Conservation (phyloP, 2,113 vertebrate species). For the Tragulus kanchil region DNA sequence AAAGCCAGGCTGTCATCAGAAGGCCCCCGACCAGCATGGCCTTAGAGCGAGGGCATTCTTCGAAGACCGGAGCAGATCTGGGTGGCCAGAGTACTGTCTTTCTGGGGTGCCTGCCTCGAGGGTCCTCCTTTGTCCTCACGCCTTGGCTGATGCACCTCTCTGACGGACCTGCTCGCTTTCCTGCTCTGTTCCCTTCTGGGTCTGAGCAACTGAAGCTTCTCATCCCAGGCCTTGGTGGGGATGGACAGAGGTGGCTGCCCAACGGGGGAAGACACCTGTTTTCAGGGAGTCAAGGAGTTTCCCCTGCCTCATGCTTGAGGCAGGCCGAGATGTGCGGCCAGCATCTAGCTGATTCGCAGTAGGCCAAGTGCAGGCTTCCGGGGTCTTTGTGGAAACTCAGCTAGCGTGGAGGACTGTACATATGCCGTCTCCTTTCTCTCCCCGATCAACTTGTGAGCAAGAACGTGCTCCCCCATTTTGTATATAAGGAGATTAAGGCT, state of each 20-base stretch:
- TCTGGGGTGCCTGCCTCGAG: neutral
- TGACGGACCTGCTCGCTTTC: neutral
- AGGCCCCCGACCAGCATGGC: neutral
- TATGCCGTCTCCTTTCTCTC: neutral
- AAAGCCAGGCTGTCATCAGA: neutral
- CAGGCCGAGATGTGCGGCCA: neutral
- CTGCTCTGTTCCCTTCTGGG: neutral
- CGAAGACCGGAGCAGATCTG: neutral
- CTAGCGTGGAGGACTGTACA: rapidly evolving
- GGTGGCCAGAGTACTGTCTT: neutral
- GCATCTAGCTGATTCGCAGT: neutral
- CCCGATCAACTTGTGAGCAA: neutral
- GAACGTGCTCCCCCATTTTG: neutral
- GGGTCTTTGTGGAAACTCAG: neutral
- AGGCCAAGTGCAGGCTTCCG: rapidly evolving
- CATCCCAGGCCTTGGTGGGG: neutral
- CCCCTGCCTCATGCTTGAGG: neutral
- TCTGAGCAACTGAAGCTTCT: neutral
- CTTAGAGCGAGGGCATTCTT: neutral
- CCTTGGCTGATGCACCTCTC: neutral
- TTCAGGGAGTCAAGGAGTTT: neutral
- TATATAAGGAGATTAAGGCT: neutral
- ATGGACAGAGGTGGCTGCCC: neutral
- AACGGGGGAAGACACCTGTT: no score
- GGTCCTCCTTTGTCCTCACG: neutral